Evolutionary conservation across 2,888 invertebrate species (phyloP).

Genomic region (Apamea crenata): DNA sequence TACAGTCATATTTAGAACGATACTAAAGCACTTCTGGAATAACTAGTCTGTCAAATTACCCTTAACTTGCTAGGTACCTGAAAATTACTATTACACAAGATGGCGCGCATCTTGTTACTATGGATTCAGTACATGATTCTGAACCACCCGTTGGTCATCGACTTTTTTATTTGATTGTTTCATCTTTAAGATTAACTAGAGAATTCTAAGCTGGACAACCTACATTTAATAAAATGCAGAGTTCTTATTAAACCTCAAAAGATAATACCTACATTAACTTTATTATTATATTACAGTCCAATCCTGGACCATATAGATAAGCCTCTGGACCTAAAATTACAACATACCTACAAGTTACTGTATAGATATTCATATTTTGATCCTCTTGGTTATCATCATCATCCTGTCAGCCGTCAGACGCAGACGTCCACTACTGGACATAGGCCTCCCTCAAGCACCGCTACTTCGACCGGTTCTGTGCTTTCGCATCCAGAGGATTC

Average conservation of each 20-base stretch:
- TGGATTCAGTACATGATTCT: neutral
- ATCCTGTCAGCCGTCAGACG: neutral
- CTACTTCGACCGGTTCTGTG: neutral
- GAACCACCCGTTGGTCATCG: neutral
- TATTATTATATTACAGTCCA: neutral
- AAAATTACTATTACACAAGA: neutral
- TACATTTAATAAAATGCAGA: neutral
- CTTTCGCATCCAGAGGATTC: neutral
- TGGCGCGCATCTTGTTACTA: neutral
- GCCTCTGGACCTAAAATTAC: neutral
- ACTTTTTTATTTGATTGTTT: neutral
- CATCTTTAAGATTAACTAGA: neutral
- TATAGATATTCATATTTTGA: neutral
- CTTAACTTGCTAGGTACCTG: neutral
- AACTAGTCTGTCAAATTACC: neutral
- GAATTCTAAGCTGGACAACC: neutral
- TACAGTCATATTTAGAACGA: neutral
- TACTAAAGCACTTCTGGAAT: neutral
- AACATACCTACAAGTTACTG: neutral
- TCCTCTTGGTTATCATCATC: neutral
- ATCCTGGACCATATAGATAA: neutral
- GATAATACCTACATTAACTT: neutral
- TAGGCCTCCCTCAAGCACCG: neutral
- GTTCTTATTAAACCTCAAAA: neutral
- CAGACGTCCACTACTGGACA: neutral